Conservation (phyloP, 2,888 invertebrate species). For the Loripinus fragilis region DNA sequence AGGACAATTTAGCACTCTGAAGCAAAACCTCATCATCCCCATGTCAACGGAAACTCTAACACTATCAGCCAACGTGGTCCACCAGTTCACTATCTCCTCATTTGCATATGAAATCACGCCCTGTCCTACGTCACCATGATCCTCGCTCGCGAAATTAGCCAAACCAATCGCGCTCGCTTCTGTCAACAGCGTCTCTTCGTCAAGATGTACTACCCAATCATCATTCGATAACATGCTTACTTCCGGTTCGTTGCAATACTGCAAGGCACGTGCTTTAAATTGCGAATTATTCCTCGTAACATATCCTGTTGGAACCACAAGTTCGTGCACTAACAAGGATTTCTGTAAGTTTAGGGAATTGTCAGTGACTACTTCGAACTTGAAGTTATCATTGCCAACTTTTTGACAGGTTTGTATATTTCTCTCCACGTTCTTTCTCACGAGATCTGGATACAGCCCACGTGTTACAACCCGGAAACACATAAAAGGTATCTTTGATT, state of each 20-base stretch:
- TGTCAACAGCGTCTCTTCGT: conserved; percentile 78
- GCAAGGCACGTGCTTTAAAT: conserved; percentile 76
- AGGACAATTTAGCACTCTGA: conserved; percentile 70
- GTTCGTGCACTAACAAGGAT: conserved; percentile 60
- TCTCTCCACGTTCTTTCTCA: conserved; percentile 65
- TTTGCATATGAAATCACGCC: conserved; percentile 75
- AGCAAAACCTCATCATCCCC: conserved; percentile 65
- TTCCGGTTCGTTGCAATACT: conserved; percentile 72
- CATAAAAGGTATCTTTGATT: conserved; percentile 71
- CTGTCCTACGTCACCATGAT: conserved; percentile 73
- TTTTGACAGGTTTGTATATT: conserved; percentile 67
- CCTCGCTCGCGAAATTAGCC: conserved; percentile 75
- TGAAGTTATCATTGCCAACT: conserved; percentile 69
- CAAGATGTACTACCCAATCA: conserved; percentile 79
- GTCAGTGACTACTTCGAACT: conserved; percentile 73
- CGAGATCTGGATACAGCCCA: conserved; percentile 68
- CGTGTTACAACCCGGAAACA: conserved; percentile 72
- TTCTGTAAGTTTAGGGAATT: conserved; percentile 62
- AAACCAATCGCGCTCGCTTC: conserved; percentile 75
- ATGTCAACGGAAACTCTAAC: conserved; percentile 75
- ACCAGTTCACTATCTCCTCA: conserved; percentile 75
- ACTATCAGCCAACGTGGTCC: conserved; percentile 75
- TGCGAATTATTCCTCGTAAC: conserved; percentile 61
- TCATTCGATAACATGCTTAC: conserved; percentile 70
- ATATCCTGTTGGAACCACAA: conserved; percentile 71